Conservation (phyloP, 2,888 invertebrate species). For the Chaetogeoica ovagalla region DNA sequence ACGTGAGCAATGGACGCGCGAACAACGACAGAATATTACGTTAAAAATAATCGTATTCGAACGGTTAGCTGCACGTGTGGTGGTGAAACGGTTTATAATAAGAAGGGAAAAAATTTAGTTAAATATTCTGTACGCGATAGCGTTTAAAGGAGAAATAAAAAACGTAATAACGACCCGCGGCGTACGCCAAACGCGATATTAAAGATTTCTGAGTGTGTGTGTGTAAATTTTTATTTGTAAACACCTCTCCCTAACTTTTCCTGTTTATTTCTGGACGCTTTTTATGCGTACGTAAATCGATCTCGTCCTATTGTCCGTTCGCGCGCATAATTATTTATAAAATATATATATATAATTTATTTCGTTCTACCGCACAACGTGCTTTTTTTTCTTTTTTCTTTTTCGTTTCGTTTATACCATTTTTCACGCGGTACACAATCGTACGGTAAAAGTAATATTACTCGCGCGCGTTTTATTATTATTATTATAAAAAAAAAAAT, state of each 20-base stretch:
- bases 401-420: too few relatives aligned
- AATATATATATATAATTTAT: neutral
- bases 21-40: neutral
- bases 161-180: neutral
- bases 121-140: constrained; percentile 18
- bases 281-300: neutral
- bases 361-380: too few relatives aligned
- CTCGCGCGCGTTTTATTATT: too few relatives aligned
- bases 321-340: neutral
- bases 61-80: neutral
- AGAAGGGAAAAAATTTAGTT: neutral
- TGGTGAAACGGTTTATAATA: neutral
- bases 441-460: too few relatives aligned
- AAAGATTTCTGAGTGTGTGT: neutral
- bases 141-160: neutral
- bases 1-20: neutral
- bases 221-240: constrained; percentile 7
- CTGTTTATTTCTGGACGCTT: neutral
- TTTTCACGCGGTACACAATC: too few relatives aligned
- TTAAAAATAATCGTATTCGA: constrained; percentile 13
- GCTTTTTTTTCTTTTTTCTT: too few relatives aligned
- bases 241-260: neutral
- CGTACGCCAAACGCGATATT: neutral
- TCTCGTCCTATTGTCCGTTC: neutral
- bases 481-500: too few relatives aligned